Conservation (phyloP, 2,888 invertebrate species). For the Trachelus troglodyta region DNA sequence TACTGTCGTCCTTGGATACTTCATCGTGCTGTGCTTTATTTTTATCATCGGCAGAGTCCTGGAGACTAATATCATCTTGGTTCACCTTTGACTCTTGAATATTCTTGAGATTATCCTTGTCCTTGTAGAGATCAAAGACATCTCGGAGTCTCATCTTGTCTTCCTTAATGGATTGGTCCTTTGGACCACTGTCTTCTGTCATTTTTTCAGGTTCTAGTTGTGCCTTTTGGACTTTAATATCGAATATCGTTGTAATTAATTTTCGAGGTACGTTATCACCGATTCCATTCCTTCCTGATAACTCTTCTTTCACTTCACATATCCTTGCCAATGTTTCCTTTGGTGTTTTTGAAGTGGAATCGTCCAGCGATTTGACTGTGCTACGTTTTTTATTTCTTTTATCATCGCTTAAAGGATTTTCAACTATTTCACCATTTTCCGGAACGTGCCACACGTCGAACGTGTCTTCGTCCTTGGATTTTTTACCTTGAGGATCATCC, state of each 20-base stretch:
- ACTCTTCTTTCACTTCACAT: background rate
- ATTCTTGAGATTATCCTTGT: background rate
- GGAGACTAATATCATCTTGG: background rate
- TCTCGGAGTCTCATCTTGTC: background rate
- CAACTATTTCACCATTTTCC: background rate
- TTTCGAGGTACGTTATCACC: background rate
- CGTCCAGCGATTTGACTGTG: background rate
- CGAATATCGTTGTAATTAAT: conserved; percentile 1
- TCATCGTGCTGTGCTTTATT: background rate
- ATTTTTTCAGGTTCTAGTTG: background rate
- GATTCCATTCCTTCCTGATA: background rate
- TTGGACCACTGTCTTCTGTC: background rate
- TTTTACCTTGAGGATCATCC: background rate
- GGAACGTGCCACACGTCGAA: background rate
- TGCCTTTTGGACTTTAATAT: background rate
- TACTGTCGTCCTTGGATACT: background rate
- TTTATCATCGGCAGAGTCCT: background rate
- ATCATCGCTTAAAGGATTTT: background rate
- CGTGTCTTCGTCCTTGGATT: background rate
- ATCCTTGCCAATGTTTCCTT: background rate
- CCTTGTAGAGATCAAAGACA: background rate
- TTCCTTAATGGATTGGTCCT: background rate
- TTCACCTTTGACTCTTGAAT: background rate
- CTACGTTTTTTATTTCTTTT: background rate
- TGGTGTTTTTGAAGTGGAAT: background rate